Evolutionary conservation across 2,888 invertebrate species (phyloP), one percentile per base, ranked within the genome.

Genomic region (Spatulosminthurus flaviceps): DNA sequence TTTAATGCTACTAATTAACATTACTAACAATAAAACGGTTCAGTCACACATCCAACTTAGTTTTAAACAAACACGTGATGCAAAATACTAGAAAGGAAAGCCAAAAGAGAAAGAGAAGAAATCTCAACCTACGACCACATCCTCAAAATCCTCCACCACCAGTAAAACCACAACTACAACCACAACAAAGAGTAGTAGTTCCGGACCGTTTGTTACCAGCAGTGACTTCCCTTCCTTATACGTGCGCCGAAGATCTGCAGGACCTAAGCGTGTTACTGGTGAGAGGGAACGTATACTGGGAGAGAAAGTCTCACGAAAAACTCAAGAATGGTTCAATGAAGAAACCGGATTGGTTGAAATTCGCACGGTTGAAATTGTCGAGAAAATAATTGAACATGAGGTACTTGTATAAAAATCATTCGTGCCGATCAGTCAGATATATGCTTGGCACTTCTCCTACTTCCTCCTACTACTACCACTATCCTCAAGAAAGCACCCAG

Each of bases 321-420:
- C 95, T 83, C 95, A 95, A 90, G 95, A 95, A 89, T 94, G 93
- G 89, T 89, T 93, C 87, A 95, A 95, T 89, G 95, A 95, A 86
- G 89, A 91, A 86, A 94, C 94, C 86, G 95, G 95, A 87, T 93
- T 93, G 89, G 92, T 92, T 88, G 93, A 92, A 90, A 92, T 95
- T 88, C 92, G 95, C 90, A 95, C 95, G 87, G 92, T 95, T 89
- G 95, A 95, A 91, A 95, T 95, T 91, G 94, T 95, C 89, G 95
- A 95, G 91, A 95, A 95, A 91, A 92, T 95, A 90, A 95, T 95
- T 90, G 95, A 95, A 90, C 95, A 93, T 91, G 95, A 95, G 95
- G 95, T 95, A 95, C 73, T 78, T 64, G 28, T 51, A n/a, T 51
- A 51, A n/a, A 51, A 51, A n/a, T 51, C 51, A n/a, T 51, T 13